These are phyloP conservation scores for Xenotilapia longispinis DNA, from an alignment of 2,113 vertebrate genomes.

Conservation along the genomic window DNA sequence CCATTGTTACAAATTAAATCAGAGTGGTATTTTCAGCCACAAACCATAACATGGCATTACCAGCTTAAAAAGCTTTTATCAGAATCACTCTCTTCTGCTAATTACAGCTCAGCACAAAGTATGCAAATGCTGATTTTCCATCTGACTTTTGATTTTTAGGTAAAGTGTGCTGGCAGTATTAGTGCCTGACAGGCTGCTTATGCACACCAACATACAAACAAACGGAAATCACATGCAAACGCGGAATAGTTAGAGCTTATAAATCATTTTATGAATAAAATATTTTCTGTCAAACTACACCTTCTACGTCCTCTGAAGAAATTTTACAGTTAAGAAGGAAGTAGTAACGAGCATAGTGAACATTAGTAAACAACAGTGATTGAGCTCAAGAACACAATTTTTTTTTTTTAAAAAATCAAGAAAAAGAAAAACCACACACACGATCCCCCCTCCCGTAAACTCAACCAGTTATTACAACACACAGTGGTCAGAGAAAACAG, in stretches of 20 bases:
- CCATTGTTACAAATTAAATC: slow-evolving; percentile 47
- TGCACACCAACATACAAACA: neutral
- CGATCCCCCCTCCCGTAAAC: neutral
- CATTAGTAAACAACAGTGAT: neutral
- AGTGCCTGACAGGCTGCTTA: neutral
- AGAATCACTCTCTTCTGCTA: neutral
- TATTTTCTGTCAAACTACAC: neutral
- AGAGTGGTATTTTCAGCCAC: slow-evolving; percentile 32
- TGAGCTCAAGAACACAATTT: neutral
- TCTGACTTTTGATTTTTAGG: slow-evolving; percentile 46
- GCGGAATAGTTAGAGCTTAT: neutral
- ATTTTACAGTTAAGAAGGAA: neutral
- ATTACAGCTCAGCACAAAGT: slow-evolving; percentile 1
- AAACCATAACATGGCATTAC: slow-evolving; percentile 45
- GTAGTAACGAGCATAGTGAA: neutral
- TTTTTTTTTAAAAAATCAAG: neutral
- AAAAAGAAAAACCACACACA: rapidly evolving
- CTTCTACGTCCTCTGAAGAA: neutral
- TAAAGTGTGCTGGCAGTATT: neutral
- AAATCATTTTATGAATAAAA: neutral
- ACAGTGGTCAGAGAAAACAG: neutral
- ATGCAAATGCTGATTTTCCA: slow-evolving; percentile 41
- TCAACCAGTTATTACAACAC: neutral
- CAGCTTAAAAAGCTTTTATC: slow-evolving; percentile 28
- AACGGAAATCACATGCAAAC: neutral